phyloP scores from a whole-genome alignment of 2,888 invertebrate species.

The Metopia argyrocephala region DNA sequence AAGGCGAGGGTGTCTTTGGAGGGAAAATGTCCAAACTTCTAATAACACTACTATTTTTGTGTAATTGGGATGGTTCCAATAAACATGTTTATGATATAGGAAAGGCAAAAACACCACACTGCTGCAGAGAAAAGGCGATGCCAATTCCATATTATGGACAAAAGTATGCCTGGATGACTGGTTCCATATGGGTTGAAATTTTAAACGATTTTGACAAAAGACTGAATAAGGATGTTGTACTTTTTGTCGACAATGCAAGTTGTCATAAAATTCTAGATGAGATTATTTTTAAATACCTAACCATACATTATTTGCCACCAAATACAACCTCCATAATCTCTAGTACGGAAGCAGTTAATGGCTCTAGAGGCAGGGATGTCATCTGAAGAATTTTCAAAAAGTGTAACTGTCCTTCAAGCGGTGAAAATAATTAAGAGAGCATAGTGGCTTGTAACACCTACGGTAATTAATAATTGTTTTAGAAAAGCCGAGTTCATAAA shows the following conservation, averaged over 20 bases:
- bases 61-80: constrained; percentile 45
- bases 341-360: too few species aligned
- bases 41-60: constrained; percentile 3
- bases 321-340: constrained; percentile 6
- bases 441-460: constrained; percentile 7
- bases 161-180: constrained; percentile 39
- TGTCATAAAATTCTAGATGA: too few species aligned
- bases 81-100: constrained; percentile 52
- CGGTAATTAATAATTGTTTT: constrained; percentile 4
- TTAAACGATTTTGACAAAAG: constrained; percentile 30
- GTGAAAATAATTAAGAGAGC: constrained; percentile 16
- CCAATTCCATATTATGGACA: constrained; percentile 42
- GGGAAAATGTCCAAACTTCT: constrained; percentile 40
- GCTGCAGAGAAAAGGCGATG: constrained; percentile 44
- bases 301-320: constrained; percentile 27
- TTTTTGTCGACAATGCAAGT: not conserved
- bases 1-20: constrained; percentile 26
- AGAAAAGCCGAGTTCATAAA: constrained; percentile 4
- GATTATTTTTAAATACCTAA: constrained; percentile 15
- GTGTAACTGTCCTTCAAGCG: constrained; percentile 19
- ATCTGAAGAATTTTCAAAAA: constrained; percentile 19
- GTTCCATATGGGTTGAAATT: constrained; percentile 35
- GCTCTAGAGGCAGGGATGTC: not conserved
- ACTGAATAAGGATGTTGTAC: not conserved
- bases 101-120: constrained; percentile 36